A percentile compares a stretch with the other conserved stretches of the same genome.
Conservation (phyloP, 2,113 vertebrate genomes). For the Neogobius melanostomus region DNA sequence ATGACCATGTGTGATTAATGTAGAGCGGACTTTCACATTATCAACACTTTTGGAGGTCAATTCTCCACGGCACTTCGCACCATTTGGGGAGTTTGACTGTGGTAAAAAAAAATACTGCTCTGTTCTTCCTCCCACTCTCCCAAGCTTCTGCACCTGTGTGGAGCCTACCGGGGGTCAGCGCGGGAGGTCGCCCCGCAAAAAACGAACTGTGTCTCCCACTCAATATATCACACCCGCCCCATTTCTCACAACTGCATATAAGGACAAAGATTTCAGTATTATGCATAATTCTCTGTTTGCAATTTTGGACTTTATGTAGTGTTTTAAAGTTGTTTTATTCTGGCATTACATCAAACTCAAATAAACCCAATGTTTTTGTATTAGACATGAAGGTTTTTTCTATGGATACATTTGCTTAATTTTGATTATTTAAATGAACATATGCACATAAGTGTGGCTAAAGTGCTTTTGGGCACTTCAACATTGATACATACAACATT, state of each 20-base stretch:
- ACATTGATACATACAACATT: no score
- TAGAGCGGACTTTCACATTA: slow-evolving; percentile 53
- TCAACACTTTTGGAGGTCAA: slow-evolving; percentile 44
- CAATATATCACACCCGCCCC: neutral
- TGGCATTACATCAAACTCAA: neutral
- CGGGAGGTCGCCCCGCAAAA: slow-evolving; percentile 20
- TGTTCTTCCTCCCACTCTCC: slow-evolving; percentile 10
- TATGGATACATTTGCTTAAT: no score
- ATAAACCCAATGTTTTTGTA: no score
- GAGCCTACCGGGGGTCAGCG: slow-evolving; percentile 30
- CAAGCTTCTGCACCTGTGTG: slow-evolving; percentile 47
- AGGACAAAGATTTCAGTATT: neutral
- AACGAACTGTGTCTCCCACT: neutral
- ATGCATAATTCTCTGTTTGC: neutral
- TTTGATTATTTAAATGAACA: no score
- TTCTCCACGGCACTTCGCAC: slow-evolving; percentile 23
- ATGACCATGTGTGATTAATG: slow-evolving; percentile 28
- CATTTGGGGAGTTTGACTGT: slow-evolving; percentile 24
- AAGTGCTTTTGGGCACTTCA: no score
- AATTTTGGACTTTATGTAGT: neutral
- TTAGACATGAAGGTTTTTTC: no score
- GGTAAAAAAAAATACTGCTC: slow-evolving; percentile 33
- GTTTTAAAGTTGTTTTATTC: neutral
- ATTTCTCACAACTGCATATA: neutral
- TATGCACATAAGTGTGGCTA: no score